A percentile compares a stretch with the other conserved stretches of the same genome.
Evolutionary conservation across 2,888 invertebrate species (phyloP).

Genomic region (Aporophyla lueneburgensis): DNA sequence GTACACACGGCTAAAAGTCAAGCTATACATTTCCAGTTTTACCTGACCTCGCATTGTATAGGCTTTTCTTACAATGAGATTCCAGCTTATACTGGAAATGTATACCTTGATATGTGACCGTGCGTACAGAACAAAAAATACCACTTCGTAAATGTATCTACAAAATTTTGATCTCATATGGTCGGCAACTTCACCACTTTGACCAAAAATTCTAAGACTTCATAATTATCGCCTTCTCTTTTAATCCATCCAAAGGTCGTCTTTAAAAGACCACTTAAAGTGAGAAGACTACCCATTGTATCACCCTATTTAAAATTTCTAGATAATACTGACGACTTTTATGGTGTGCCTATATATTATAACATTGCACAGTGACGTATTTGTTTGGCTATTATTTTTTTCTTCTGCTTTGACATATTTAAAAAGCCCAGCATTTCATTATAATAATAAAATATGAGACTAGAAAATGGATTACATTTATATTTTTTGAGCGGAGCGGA

Average conservation of each 20-base stretch:
- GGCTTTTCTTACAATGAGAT: no score
- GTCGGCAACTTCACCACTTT: neutral
- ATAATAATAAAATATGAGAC: neutral
- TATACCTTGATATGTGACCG: no score
- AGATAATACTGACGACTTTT: neutral
- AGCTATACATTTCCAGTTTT: no score
- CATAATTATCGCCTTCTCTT: no score
- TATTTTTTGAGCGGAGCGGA: slow-evolving; percentile 18
- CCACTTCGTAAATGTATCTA: no score
- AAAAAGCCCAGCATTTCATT: neutral
- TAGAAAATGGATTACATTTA: neutral
- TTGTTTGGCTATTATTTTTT: neutral
- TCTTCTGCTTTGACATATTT: neutral
- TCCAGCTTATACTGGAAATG: no score
- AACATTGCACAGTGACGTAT: neutral
- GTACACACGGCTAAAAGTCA: no score
- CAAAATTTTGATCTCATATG: no score
- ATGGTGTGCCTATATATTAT: neutral
- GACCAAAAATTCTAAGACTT: no score
- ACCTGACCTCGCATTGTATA: no score
- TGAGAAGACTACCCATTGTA: neutral
- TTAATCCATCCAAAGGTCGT: neutral
- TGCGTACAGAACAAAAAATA: no score
- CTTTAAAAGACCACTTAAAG: neutral
- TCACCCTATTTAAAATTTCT: neutral